phyloP scores from a whole-genome alignment of 2,888 invertebrate genomes.

The Apamea epomidion region DNA sequence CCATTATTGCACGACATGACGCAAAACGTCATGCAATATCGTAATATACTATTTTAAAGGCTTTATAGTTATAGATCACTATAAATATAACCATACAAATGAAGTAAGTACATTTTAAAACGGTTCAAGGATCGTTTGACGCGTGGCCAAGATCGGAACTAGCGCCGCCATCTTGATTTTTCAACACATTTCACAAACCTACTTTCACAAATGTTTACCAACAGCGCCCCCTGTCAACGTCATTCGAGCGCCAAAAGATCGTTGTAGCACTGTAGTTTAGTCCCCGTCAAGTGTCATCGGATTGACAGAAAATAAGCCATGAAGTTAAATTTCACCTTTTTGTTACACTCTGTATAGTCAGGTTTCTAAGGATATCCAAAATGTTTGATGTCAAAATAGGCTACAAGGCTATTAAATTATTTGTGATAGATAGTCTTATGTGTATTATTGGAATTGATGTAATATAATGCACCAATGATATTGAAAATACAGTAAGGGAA shows the following conservation, averaged over 20 bases:
- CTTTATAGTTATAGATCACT: background rate
- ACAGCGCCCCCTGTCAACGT: background rate
- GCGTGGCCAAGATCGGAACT: background rate
- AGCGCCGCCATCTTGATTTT: background rate
- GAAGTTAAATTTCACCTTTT: conserved; percentile 2
- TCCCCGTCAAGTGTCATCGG: background rate
- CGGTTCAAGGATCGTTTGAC: background rate
- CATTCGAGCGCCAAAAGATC: background rate
- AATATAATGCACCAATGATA: conserved; percentile 40
- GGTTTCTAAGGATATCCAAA: background rate
- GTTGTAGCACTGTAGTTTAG: background rate
- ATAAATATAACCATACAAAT: background rate
- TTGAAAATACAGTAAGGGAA: conserved; percentile 15
- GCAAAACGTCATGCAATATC: background rate
- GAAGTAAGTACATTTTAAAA: background rate
- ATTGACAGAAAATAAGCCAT: background rate
- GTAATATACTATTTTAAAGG: background rate
- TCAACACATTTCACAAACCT: background rate
- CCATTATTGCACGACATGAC: background rate
- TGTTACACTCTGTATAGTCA: background rate
- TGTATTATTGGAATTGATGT: conserved; percentile 43
- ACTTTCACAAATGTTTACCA: background rate
- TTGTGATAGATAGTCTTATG: conserved; percentile 43
- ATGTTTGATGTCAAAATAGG: conserved; percentile 36
- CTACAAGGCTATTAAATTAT: conserved; percentile 31